Base-by-base conservation (phyloP, 2,113 vertebrate genomes). In the Pavo muticus region DNA sequence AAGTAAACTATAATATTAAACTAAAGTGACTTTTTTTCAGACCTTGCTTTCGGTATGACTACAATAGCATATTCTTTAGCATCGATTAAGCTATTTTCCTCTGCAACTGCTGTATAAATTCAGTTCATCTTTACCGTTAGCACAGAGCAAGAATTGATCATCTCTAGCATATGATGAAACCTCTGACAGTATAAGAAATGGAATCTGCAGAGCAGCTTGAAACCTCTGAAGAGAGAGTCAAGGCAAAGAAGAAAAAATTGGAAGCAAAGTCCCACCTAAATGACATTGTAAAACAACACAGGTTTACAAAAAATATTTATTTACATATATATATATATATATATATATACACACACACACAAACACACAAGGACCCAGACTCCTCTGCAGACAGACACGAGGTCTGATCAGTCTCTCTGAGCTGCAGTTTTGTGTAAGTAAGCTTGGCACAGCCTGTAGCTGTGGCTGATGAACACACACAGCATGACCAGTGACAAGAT, bases 91-190 rank as follows among this genome's bases (percentile, higher is more conserved):
- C 8, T 71, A 14, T 61, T 74, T 54, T 67, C 14, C 35, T 32
- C 61, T 71, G 25, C n/a, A 79, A 65, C 5, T 29, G 11, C 12
- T 27, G 14, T 25, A 24, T 11, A 74, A 39, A 60, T 45, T 57
- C 27, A 71, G 16, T 61, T 80, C 4, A 18, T 59, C 37, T 57
- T 48, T 88, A 44, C 7, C 39, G 12, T 40, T 40, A 64, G 37
- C 39, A 42, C 16, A 81, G 56, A 63, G 13, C 8, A 50, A 2
- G 0, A 2, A 6, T 40, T 5, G 5, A 24, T 14, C 24, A 56
- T 8, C 6, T 30, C 25, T 40, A 20, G 11, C 0, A 0, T 2
- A 1, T 0, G 0, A 20, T 2, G 15, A 65, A 67, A 16, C 27
- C 21, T 45, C 50, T 23, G 42, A 48, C n/a, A 29, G 3, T 1